phyloP scores from a whole-genome alignment of 2,113 vertebrate species.

The Anoplopoma fimbria region DNA sequence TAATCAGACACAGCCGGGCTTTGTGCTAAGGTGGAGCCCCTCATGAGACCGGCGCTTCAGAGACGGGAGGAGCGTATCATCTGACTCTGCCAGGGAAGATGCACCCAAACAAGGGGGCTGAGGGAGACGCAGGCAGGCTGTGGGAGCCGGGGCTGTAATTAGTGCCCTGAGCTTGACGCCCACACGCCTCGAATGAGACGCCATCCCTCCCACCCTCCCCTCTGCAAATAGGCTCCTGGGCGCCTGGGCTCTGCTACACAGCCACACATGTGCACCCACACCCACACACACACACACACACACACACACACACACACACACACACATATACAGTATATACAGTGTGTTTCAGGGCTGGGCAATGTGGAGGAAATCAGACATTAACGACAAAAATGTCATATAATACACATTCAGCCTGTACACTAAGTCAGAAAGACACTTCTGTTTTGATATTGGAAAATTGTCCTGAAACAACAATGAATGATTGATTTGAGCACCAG shows the following conservation, averaged over 20 bases:
- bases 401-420: neutral
- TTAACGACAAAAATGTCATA: neutral
- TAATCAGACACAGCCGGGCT: conserved; percentile 70
- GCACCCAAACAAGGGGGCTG: conserved; percentile 79
- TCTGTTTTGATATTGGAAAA: neutral
- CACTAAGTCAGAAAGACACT: neutral
- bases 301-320: conserved; percentile 11
- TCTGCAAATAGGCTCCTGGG: conserved; percentile 61
- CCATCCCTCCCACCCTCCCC: conserved; percentile 52
- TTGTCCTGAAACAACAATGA: neutral
- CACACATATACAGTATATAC: neutral
- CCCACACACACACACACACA: neutral
- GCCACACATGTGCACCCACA: conserved; percentile 25
- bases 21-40: conserved; percentile 68
- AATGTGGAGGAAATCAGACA: neutral
- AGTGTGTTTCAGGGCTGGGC: neutral
- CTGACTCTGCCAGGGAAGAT: conserved; percentile 69
- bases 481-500: neutral
- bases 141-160: conserved; percentile 75
- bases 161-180: conserved; percentile 77
- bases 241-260: conserved; percentile 35
- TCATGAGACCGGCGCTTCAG: conserved; percentile 65
- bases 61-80: conserved; percentile 56
- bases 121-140: conserved; percentile 66
- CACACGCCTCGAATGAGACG: conserved; percentile 68